Evolutionary conservation across 2,888 invertebrate species (phyloP).

Genomic region (Plebejus anna): DNA sequence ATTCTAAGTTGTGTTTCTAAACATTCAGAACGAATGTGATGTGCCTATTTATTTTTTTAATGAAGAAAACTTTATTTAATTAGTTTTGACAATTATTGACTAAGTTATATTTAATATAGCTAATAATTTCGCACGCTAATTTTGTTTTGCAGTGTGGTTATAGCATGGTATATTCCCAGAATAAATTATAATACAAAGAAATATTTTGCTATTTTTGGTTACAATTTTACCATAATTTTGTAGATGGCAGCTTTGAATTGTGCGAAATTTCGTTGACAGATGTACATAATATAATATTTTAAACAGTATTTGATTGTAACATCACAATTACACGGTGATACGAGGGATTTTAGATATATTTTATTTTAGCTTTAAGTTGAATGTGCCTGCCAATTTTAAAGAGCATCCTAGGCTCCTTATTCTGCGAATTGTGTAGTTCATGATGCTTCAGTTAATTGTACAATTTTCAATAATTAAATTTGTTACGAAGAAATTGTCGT

Average conservation of each 20-base stretch:
- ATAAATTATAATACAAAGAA: constrained; percentile 62
- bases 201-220: constrained; percentile 57
- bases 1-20: constrained; percentile 55
- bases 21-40: constrained; percentile 68
- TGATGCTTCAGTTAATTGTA: constrained; percentile 62
- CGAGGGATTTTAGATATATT: constrained; percentile 56
- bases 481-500: constrained; percentile 68
- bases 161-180: constrained; percentile 70
- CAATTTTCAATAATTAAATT: constrained; percentile 71
- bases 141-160: constrained; percentile 38
- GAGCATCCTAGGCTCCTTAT: constrained; percentile 43
- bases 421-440: constrained; percentile 45
- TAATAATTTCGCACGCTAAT: constrained; percentile 19
- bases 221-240: constrained; percentile 38
- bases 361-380: constrained; percentile 59
- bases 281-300: constrained; percentile 39
- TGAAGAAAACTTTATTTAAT: constrained; percentile 64
- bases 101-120: constrained; percentile 31
- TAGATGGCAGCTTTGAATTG: constrained; percentile 38
- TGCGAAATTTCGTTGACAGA: constrained; percentile 32
- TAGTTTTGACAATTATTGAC: constrained; percentile 45
- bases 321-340: constrained; percentile 67
- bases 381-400: constrained; percentile 60
- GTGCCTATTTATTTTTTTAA: constrained; percentile 76
- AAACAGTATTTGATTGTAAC: constrained; percentile 44